Conservation (phyloP, 2,113 vertebrate genomes). For the Poecile atricapillus region DNA sequence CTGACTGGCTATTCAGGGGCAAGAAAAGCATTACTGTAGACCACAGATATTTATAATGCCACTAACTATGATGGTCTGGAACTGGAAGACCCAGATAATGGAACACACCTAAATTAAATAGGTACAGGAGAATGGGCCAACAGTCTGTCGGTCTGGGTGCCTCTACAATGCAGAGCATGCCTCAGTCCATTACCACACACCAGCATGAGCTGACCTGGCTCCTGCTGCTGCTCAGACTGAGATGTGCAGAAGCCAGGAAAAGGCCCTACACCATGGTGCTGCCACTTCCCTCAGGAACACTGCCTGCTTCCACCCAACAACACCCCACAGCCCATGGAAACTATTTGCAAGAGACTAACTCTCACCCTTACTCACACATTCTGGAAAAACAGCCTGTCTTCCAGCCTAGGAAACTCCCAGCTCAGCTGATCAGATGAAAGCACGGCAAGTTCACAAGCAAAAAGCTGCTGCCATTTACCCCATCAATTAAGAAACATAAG, state of each 20-base stretch:
- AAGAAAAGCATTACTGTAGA: neutral
- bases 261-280: neutral
- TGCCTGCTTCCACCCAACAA: neutral
- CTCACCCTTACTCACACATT: neutral
- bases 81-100: neutral
- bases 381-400: neutral
- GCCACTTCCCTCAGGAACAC: neutral
- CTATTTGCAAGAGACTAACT: neutral
- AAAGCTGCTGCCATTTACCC: neutral
- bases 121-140: neutral
- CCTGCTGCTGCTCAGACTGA: rapidly evolving
- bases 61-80: neutral
- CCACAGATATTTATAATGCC: neutral
- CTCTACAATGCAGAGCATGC: neutral
- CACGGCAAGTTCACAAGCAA: neutral
- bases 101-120: neutral
- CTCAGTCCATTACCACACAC: neutral
- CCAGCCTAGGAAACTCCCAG: neutral
- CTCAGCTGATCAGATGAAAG: neutral
- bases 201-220: neutral
- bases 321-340: neutral
- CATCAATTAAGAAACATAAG: neutral
- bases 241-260: neutral
- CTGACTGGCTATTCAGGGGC: neutral
- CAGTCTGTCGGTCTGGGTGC: neutral